Base-by-base conservation (phyloP, 1,140 invertebrate species). In the Scaptomyza hsui region DNA sequence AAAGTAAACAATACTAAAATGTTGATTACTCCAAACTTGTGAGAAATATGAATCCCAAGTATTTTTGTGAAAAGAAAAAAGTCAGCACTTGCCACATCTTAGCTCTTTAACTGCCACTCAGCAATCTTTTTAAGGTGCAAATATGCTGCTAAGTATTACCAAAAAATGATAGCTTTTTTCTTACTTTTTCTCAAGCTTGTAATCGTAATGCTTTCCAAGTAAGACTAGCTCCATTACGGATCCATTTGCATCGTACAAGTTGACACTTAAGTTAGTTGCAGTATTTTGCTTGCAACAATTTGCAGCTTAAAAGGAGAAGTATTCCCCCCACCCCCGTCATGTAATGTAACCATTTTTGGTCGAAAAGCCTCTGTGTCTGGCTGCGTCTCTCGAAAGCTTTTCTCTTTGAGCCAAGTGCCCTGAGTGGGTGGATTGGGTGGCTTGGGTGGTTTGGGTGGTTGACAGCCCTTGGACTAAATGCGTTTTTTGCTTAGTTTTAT, bases 401-500 rank as follows among this genome's bases (percentile, higher is more conserved):
- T 19, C 51, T 41, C 35, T 53, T 53, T 42, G 37, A 55, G 52
- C 37, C 35, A 21, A 35, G 6, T 12, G 32, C 32, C 32, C 0
- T 3, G 7, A 37, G 32, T 29, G 26, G 26, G 41, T 42, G 15
- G 15, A 18, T 15, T 16, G 39, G 5, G 5, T 41, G 16, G 41
- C 1, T 3, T 16, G 15, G 15, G 15, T 44, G 41, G 10, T 18
- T 49, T 29, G 29, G 41, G 16, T 16, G 41, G 6, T 37, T 37
- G 32, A 37, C 12, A 35, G 72, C 76, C 78, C 75, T 79, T 79
- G 78, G 68, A 77, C 79, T 79, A 78, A 83, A 83, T 83, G 80
- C 79, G 72, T 76, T 85, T 83, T 77, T 85, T 86, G 72, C 77
- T 86, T 86, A 86, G 80, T 83, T 86, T 85, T 85, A 80, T 86